Evolutionary conservation across 2,797 vertebrate species (phyloP), one percentile per base, ranked within the genome.

Genomic region (Yasuhikotakia modesta): DNA sequence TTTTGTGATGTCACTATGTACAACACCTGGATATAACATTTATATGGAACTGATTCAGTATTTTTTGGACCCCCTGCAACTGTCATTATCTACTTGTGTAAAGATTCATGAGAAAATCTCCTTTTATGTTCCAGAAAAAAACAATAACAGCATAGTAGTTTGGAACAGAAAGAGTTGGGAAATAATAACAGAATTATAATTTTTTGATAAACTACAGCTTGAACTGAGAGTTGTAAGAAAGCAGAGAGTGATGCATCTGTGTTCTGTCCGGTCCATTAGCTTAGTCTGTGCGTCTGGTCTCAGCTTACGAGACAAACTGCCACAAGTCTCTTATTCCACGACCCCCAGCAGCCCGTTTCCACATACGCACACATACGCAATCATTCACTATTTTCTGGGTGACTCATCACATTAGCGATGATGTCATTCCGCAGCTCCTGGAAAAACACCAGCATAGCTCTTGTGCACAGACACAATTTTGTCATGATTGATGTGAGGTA

Each of bases 341-440:
- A 61, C 76, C 16, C 57, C 67, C 53, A 58, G 64, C 53, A 67
- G 73, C 57, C 64, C 52, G 27, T 27, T 39, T 19, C 19, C 30
- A 45, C 24, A 58, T 21, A 55, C 35, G 52, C 55, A 57, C 65
- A 71, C 43, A 30, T 35, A 24, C 35, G 12, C 21, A 72, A 68
- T 80, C 79, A 80, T 81, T 74, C 68, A 78, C 67, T 73, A 72
- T 74, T 79, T 78, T 70, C 58, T 78, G 67, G 73, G 70, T 85
- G 83, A 85, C 68, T 85, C 83, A 85, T 82, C 81, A 78, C 76
- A 73, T 82, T 70, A 81, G 46, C 46, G 11, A 72, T 83, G 82
- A 80, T 76, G 79, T 82, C 76, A 81, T 69, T 75, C 66, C 60
- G n/a, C 58, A 79, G 76, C 73, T 79, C 43, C 39, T 78, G 69